These are phyloP conservation scores for Pedetes capensis DNA, from an alignment of 2,113 vertebrate species.

Conservation along the genomic window DNA sequence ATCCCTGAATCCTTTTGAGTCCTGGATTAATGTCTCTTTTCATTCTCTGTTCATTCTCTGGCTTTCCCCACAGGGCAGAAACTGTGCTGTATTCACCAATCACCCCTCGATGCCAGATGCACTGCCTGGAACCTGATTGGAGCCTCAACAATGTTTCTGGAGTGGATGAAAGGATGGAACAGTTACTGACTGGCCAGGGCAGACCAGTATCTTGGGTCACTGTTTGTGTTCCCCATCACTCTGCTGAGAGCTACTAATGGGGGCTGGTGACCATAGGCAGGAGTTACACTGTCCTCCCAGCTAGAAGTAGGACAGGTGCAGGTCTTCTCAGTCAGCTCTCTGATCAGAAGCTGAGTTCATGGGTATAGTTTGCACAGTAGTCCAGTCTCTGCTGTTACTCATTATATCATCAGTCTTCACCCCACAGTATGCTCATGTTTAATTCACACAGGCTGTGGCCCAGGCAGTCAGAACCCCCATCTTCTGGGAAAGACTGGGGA, in stretches of 20 bases:
- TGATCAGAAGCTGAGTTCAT: neutral
- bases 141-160: neutral
- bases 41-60: neutral
- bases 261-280: neutral
- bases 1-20: neutral
- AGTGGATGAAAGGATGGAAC: neutral
- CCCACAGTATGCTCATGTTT: neutral
- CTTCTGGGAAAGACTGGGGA: neutral
- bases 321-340: neutral
- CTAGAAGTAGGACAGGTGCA: neutral
- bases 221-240: neutral
- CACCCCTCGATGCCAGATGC: neutral
- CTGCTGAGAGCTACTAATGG: neutral
- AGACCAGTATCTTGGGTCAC: too few species aligned
- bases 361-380: neutral
- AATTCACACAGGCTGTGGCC: neutral
- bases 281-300: neutral
- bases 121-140: neutral
- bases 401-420: neutral
- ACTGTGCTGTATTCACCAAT: neutral
- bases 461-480: neutral
- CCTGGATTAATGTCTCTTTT: neutral
- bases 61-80: neutral
- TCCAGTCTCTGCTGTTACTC: neutral
- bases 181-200: neutral